These are phyloP conservation scores for Dorcus parallelipipedus DNA, from an alignment of 2,888 invertebrate genomes.

Conservation along the genomic window DNA sequence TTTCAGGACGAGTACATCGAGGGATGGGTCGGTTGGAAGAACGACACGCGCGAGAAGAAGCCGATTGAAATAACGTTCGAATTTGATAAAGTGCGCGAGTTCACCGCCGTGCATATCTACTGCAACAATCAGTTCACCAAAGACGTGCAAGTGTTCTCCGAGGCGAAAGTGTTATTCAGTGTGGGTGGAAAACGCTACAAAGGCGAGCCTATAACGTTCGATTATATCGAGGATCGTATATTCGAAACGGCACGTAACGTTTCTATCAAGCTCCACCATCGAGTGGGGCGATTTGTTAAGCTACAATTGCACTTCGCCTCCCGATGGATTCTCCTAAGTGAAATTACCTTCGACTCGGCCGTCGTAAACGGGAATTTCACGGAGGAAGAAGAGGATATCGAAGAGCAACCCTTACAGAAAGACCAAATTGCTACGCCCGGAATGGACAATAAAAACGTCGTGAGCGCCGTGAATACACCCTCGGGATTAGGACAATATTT, in stretches of 20 bases:
- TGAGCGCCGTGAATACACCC: conserved; percentile 42
- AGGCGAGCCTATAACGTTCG: conserved; percentile 71
- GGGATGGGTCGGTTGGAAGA: conserved; percentile 91
- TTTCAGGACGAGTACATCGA: conserved; percentile 59
- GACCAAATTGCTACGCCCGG: conserved; percentile 33
- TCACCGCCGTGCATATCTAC: conserved; percentile 76
- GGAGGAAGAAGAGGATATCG: conserved; percentile 38
- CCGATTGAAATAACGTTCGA: conserved; percentile 72
- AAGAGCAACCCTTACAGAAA: conserved; percentile 31
- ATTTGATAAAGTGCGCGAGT: conserved; percentile 85
- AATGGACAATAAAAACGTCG: conserved; percentile 38
- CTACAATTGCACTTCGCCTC: conserved; percentile 74
- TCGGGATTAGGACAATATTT: conserved; percentile 43
- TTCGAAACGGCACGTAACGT: conserved; percentile 81
- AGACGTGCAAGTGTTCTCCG: conserved; percentile 82
- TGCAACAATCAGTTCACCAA: conserved; percentile 83
- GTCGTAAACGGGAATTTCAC: conserved; percentile 44
- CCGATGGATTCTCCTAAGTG: conserved; percentile 87
- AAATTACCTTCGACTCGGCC: conserved; percentile 77
- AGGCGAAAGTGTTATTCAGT: conserved; percentile 75
- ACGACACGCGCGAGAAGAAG: conserved; percentile 63
- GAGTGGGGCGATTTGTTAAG: conserved; percentile 78
- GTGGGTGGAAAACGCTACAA: conserved; percentile 76
- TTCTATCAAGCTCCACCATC: conserved; percentile 74
- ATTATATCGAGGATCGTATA: conserved; percentile 70